Base-by-base conservation (phyloP, 2,888 invertebrate genomes). In the Ligdia adustata region DNA sequence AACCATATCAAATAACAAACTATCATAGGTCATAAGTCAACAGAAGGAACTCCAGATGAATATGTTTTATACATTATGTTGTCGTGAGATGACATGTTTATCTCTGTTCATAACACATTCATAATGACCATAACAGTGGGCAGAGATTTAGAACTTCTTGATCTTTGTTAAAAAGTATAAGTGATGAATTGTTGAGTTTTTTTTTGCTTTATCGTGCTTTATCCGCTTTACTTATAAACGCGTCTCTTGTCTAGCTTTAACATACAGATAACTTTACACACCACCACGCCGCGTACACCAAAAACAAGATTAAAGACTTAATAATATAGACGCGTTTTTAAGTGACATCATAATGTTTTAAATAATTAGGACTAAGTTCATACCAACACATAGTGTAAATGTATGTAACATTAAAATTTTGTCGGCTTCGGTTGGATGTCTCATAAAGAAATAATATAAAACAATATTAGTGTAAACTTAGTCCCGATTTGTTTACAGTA, bases 21-120 rank as follows among this genome's bases (percentile, higher is more conserved):
- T 53, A 57, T 42, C 59, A 29, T 48, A 52, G 64, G 66, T 63
- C 63, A 66, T 64, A 64, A 62, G 68, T 69, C 68, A 68, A 67
- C 57, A 54, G 62, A 49, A 43, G 43, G 35, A 47, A 46, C 56
- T 26, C 31, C 34, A 22, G 46, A 27, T 41, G 50, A 49, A 57
- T 60, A 45, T 43, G 50, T 47, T n/a, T n/a, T n/a, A n/a, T 20
- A 20, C 6, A 20, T 6, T 48, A 55, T 53, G 35, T 22, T 13
- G 28, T 40, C 9, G 39, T 28, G 24, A 53, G 50, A 49, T 50
- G 55, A 52, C 40, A 49, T 51, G 40, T 55, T 57, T 56, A 59
- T 59, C 39, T 46, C 34, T 34, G 52, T 50, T 22, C 7, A 22
- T 22, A 22, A 7, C 6, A n/a, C n/a, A n/a, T 22, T 6, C 2